Evolutionary conservation across 2,888 invertebrate species (phyloP), one percentile per base, ranked within the genome.

Genomic region (Ferrisia virgata): DNA sequence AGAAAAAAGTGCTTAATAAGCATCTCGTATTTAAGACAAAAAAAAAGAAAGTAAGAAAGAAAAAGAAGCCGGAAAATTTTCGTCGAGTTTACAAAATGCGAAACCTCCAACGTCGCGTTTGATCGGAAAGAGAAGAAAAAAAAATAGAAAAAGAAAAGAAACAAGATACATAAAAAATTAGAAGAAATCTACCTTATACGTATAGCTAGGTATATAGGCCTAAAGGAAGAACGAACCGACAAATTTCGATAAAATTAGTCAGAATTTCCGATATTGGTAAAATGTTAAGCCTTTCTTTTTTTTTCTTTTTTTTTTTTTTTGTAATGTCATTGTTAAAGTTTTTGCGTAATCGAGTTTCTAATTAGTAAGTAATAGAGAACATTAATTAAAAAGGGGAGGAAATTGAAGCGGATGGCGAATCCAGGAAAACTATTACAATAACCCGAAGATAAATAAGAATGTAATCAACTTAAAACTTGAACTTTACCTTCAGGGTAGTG

Each of bases 361-460:
- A 76, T 76, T 76, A 76, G 72, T 76, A 76, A 76, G 72, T 76
- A 76, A 76, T 76, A 76, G 72, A 76, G 72, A 76, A 76, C 33
- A 36, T 76, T 76, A 76, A 76, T 76, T 76, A 76, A 76, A 76
- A 76, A 76, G 72, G 72, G 72, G 72, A 36, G 72, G 31, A 76
- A 76, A 76, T 76, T 76, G 72, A 76, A 76, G 28, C 72, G 36
- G 72, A 76, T 76, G 72, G 72, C 72, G 72, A 36, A 76, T 76
- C 18, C 72, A 36, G 72, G 33, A 36, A 76, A 76, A 76, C 72
- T 76, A 76, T 76, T 76, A 76, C 36, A 76, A 76, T 76, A 76
- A 76, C 72, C 72, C 72, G 72, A 76, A 76, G 72, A 76, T 76
- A 76, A 76, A 76, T 76, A 76, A 76, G 72, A 76, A 76, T 76